Percentiles rank a stretch among this genome's conserved stretches.
phyloP scores from a whole-genome alignment of 2,113 vertebrate species.

The Etheostoma spectabile region DNA sequence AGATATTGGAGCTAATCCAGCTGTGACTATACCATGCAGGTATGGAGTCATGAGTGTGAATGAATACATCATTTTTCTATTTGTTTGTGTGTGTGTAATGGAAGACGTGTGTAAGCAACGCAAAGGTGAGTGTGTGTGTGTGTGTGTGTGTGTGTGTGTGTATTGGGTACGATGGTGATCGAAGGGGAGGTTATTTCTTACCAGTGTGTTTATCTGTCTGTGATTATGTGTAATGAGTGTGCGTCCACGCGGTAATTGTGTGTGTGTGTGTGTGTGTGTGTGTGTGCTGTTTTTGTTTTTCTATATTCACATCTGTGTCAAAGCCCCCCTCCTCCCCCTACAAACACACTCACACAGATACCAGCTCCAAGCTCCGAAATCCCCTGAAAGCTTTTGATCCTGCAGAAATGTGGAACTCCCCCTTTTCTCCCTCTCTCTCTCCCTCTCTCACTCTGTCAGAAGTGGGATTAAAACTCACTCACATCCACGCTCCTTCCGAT shows the following conservation, averaged over 20 bases:
- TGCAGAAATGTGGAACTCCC: constrained; percentile 69
- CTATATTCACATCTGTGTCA: constrained; percentile 76
- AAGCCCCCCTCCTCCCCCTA: constrained; percentile 36
- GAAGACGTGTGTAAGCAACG: neutral
- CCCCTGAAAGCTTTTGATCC: constrained; percentile 79
- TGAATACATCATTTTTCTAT: constrained; percentile 23
- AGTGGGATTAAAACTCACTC: constrained; percentile 54
- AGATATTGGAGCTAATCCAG: constrained; percentile 24
- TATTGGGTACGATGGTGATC: neutral
- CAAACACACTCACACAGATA: constrained; percentile 33
- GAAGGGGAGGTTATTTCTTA: neutral
- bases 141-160: constrained; percentile 2
- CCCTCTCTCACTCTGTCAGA: neutral
- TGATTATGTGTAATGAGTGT: constrained; percentile 43
- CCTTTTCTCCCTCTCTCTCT: constrained; percentile 17
- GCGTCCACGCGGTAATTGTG: neutral
- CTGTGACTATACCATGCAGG: no score
- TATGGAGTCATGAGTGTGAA: no score
- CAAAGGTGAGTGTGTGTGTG: neutral
- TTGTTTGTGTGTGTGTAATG: neutral
- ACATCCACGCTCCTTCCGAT: constrained; percentile 26
- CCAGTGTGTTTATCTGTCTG: constrained; percentile 16
- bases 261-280: neutral
- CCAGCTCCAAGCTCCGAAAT: constrained; percentile 73
- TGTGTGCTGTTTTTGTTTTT: constrained; percentile 71